Evolutionary conservation across 1,140 invertebrate genomes (phyloP).

Genomic region (Ylistrum balloti): DNA sequence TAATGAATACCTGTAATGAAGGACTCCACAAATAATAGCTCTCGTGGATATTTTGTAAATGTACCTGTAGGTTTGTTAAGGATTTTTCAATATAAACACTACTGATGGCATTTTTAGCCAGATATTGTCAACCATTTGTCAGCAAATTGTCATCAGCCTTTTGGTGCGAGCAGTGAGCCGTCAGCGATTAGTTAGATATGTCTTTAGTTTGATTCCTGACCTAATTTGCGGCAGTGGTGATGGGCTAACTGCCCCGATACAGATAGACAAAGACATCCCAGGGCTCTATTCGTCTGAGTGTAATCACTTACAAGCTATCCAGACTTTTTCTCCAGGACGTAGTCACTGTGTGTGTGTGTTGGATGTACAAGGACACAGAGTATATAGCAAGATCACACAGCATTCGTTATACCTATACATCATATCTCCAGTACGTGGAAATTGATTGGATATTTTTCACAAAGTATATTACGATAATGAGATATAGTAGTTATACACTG

Average conservation of each 20-base stretch:
- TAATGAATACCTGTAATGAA: slow-evolving; percentile 1
- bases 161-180: not conserved
- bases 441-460: no score
- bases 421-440: no score
- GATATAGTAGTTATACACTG: no score
- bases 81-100: not conserved
- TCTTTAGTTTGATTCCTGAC: not conserved
- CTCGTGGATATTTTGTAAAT: not conserved
- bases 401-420: no score
- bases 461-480: not conserved
- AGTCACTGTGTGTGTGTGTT: not conserved
- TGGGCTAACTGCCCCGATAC: no score
- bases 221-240: not conserved
- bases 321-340: not conserved
- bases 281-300: no score
- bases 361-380: no score
- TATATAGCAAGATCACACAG: no score
- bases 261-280: no score
- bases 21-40: not conserved
- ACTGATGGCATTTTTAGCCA: not conserved
- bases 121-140: slow-evolving; percentile 12
- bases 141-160: not conserved
- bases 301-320: no score
- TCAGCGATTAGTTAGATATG: not conserved
- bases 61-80: not conserved